Conservation (phyloP, 1,140 invertebrate species). For the Nasonia giraulti region DNA sequence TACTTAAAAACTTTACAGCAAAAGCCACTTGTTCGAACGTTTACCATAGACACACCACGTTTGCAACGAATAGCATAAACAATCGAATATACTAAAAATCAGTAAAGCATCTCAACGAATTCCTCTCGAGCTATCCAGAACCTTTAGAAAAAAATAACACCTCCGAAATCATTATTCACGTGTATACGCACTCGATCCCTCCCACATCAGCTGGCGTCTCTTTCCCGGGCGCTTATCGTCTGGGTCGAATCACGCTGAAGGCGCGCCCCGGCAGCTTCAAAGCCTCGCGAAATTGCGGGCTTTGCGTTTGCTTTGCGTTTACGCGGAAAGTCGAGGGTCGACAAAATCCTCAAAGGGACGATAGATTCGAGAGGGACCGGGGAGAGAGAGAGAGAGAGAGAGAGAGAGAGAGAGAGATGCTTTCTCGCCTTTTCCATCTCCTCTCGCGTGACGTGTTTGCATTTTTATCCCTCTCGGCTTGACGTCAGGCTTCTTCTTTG, state of each 20-base stretch:
- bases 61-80: background rate
- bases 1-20: background rate
- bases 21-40: background rate
- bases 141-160: background rate
- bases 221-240: slow-evolving; percentile 27
- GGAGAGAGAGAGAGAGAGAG: too few relatives aligned
- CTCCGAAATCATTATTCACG: background rate
- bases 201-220: slow-evolving; percentile 5
- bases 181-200: background rate
- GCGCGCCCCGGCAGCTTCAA: slow-evolving; percentile 54
- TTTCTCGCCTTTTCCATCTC: too few relatives aligned
- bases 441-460: slow-evolving; percentile 70
- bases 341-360: slow-evolving; percentile 63
- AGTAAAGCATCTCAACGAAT: background rate
- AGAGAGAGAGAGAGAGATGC: too few relatives aligned
- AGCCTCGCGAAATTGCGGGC: slow-evolving; percentile 58
- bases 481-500: slow-evolving; percentile 51
- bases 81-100: background rate
- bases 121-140: too few relatives aligned
- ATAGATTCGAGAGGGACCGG: slow-evolving; percentile 52
- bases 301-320: slow-evolving; percentile 61
- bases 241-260: slow-evolving; percentile 59
- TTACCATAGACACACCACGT: background rate
- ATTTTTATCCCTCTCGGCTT: slow-evolving; percentile 63
- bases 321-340: slow-evolving; percentile 52